phyloP scores from a whole-genome alignment of 2,797 vertebrate genomes.

The Spinus pinus region DNA sequence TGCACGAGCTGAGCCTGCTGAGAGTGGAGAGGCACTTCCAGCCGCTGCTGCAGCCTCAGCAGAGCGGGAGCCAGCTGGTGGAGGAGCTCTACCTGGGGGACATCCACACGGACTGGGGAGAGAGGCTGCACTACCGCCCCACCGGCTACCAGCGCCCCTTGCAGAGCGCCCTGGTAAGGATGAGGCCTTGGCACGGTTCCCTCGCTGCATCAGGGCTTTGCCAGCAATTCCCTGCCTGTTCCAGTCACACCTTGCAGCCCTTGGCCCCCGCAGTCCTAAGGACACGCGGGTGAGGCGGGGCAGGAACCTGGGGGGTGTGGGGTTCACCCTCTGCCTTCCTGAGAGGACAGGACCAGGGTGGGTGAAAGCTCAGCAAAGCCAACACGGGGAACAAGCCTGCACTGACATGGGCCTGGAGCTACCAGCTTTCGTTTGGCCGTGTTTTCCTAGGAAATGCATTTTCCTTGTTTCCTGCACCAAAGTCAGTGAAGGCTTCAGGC shows the following conservation, averaged over 20 bases:
- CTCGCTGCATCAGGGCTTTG: fast-evolving
- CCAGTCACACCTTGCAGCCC: fast-evolving
- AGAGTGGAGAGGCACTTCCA: slow-evolving; percentile 81
- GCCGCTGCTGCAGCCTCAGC: slow-evolving; percentile 32
- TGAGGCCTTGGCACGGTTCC: fast-evolving
- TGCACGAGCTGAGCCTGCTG: slow-evolving; percentile 88
- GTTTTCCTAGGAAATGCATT: neutral
- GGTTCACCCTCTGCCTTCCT: neutral
- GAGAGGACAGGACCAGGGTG: neutral
- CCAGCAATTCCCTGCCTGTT: fast-evolving
- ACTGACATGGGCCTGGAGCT: neutral
- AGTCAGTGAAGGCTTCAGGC: neutral
- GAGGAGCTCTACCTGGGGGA: slow-evolving; percentile 90
- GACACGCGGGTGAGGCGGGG: fast-evolving
- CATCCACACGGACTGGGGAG: slow-evolving; percentile 83
- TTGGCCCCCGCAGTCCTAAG: fast-evolving
- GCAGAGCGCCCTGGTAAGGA: slow-evolving; percentile 88
- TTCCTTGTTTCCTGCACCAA: neutral
- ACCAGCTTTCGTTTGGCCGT: neutral
- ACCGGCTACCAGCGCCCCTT: slow-evolving; percentile 89
- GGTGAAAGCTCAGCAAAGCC: neutral
- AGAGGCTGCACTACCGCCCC: slow-evolving; percentile 84
- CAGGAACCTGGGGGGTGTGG: fast-evolving
- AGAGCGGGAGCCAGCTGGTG: slow-evolving; percentile 65
- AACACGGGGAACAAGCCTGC: fast-evolving